Evolutionary conservation across 2,113 vertebrate species (phyloP).

Genomic region (Nicator chloris): DNA sequence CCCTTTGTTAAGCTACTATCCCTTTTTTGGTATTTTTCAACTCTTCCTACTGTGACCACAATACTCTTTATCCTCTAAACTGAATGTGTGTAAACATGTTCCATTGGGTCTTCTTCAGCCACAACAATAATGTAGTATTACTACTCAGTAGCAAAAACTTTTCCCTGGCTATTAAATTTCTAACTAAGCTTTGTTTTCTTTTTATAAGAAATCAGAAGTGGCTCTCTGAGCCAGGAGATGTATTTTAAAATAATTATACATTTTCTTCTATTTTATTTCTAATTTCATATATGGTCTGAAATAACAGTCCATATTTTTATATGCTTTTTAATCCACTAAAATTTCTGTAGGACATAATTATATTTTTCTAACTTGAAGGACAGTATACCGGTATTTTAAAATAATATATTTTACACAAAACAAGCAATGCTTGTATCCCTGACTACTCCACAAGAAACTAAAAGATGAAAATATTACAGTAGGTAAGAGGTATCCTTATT

Average conservation of each 20-base stretch:
- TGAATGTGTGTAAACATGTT: background rate
- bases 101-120: background rate
- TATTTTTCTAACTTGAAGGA: slow-evolving; percentile 53
- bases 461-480: background rate
- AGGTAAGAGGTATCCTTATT: slow-evolving; percentile 23
- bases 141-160: background rate
- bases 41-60: background rate
- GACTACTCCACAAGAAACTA: background rate
- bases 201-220: background rate
- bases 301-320: slow-evolving; percentile 15
- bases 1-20: background rate
- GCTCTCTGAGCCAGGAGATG: background rate
- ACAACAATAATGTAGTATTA: background rate
- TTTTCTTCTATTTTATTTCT: background rate
- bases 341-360: slow-evolving; percentile 3
- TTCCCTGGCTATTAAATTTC: background rate
- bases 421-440: slow-evolving; percentile 6
- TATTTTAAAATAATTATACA: background rate
- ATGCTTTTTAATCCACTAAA: slow-evolving; percentile 39
- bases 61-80: background rate
- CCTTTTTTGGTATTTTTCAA: background rate
- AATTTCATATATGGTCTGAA: background rate
- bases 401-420: slow-evolving; percentile 18
- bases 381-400: slow-evolving; percentile 10
- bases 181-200: background rate